Evolutionary conservation across 2,113 vertebrate species (phyloP).

Genomic region (Arothron firmamentum): DNA sequence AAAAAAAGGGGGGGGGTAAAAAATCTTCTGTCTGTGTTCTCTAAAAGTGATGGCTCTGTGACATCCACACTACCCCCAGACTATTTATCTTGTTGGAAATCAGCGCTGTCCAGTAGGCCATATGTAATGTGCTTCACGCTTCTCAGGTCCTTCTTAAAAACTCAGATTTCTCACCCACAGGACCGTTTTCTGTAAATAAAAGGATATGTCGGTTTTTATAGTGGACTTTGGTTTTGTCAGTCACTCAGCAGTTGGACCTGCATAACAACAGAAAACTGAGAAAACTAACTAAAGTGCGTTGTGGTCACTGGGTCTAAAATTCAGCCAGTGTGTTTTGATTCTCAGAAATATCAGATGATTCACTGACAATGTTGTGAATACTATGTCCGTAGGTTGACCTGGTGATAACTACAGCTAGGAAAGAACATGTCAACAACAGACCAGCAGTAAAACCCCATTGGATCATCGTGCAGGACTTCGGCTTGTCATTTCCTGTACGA

Average conservation of each 20-base stretch:
- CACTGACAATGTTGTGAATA: conserved; percentile 13
- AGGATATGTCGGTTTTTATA: conserved; percentile 22
- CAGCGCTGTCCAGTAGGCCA: conserved; percentile 35
- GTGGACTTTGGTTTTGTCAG: conserved; percentile 27
- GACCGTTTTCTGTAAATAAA: conserved; percentile 36
- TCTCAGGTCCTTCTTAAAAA: conserved; percentile 45
- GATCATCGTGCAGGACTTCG: conserved; percentile 13
- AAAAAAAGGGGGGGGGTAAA: conserved; percentile 25
- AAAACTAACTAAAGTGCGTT: conserved; percentile 10
- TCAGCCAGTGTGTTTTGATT: conserved; percentile 1
- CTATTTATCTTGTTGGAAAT: conserved; percentile 41
- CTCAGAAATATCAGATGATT: conserved; percentile 28
- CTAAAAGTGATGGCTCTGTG: conserved; percentile 51
- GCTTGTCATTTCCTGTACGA: conserved; percentile 37
- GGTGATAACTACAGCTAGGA: conserved; percentile 10
- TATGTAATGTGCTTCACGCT: conserved; percentile 58
- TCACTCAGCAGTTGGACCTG: conserved; percentile 8
- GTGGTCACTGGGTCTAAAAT: conserved; percentile 6
- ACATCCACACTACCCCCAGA: conserved; percentile 59
- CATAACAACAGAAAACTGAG: neutral
- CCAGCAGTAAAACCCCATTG: conserved; percentile 17
- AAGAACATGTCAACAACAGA: conserved; percentile 28
- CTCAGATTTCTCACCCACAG: conserved; percentile 60
- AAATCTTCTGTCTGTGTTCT: conserved; percentile 55
- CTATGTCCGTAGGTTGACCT: conserved; percentile 12